Evolutionary conservation across 2,113 vertebrate genomes (phyloP).

Genomic region (Oncorhynchus mykiss): DNA sequence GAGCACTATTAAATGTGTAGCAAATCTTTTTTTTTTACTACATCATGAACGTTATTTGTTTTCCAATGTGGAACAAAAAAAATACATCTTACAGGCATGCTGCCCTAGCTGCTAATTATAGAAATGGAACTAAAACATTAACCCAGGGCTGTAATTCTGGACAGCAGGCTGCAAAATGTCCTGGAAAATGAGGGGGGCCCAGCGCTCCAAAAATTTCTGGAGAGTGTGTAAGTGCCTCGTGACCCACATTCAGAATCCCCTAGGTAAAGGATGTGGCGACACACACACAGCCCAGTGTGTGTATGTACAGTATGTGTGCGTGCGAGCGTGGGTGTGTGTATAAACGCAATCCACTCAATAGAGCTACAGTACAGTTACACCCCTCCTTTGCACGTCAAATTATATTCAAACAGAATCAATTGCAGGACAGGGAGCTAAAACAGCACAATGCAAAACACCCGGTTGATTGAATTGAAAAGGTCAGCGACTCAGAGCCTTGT

Average conservation of each 20-base stretch:
- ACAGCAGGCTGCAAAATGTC: conserved; percentile 41
- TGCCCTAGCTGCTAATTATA: conserved; percentile 56
- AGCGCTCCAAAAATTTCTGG: conserved; percentile 41
- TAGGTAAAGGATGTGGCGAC: conserved; percentile 58
- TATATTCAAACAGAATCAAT: neutral
- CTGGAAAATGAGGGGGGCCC: conserved; percentile 18
- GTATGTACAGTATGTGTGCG: conserved; percentile 1
- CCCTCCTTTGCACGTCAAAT: too few species aligned
- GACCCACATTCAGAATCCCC: conserved; percentile 59
- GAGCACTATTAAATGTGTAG: too few species aligned
- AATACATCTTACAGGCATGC: neutral
- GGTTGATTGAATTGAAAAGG: conserved; percentile 66
- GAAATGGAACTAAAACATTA: conserved; percentile 57
- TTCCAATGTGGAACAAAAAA: too few species aligned
- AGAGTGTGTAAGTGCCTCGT: conserved; percentile 58
- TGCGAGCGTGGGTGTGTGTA: conserved; percentile 1
- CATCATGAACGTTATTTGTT: too few species aligned
- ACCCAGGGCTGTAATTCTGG: conserved; percentile 41
- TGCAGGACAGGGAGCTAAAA: conserved; percentile 21
- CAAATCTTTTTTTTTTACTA: too few species aligned
- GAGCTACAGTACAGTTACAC: neutral
- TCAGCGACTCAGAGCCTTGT: conserved; percentile 66
- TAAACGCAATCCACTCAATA: neutral
- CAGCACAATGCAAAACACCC: conserved; percentile 49
- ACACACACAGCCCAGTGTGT: conserved; percentile 29